phyloP scores from a whole-genome alignment of 2,888 invertebrate species.

The Euspilapteryx auroguttella region DNA sequence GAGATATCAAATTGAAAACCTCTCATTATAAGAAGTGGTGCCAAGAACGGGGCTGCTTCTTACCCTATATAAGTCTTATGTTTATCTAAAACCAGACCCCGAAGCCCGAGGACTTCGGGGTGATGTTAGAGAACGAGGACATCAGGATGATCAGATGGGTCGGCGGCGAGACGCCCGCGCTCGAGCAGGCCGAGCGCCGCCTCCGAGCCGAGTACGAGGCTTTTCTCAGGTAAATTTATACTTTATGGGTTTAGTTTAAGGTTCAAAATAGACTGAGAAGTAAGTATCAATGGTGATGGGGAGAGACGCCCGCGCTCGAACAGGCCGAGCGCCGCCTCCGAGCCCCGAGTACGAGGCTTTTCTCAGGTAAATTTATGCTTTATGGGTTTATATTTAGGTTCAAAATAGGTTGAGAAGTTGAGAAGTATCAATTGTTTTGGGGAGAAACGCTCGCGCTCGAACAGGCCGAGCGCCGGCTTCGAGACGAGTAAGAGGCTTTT shows the following conservation, averaged over 20 bases:
- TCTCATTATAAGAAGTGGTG: too few relatives aligned
- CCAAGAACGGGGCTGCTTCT: too few relatives aligned
- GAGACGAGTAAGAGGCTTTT: slow-evolving; percentile 55
- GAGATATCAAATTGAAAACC: too few relatives aligned
- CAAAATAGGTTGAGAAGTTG: too few relatives aligned
- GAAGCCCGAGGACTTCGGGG: slow-evolving; percentile 59
- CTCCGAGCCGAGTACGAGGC: slow-evolving; percentile 59
- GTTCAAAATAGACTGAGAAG: too few relatives aligned
- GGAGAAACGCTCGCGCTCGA: slow-evolving; percentile 67
- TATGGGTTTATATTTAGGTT: too few relatives aligned
- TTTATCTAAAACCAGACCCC: too few relatives aligned
- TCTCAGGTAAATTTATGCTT: slow-evolving; percentile 13
- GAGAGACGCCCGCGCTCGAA: slow-evolving; percentile 64
- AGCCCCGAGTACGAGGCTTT: slow-evolving; percentile 57
- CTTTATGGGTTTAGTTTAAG: too few relatives aligned
- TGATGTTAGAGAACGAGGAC: slow-evolving; percentile 49
- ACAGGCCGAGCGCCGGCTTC: slow-evolving; percentile 58
- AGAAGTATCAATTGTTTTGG: too few relatives aligned
- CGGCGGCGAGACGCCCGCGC: slow-evolving; percentile 68
- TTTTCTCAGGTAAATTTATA: slow-evolving; percentile 16
- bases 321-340: slow-evolving; percentile 59
- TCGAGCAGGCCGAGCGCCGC: slow-evolving; percentile 58
- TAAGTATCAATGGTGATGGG: slow-evolving; percentile 73
- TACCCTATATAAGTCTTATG: too few relatives aligned
- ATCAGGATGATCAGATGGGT: slow-evolving; percentile 59